Conservation (phyloP, 2,888 invertebrate species). For the Itoplectis maculator region DNA sequence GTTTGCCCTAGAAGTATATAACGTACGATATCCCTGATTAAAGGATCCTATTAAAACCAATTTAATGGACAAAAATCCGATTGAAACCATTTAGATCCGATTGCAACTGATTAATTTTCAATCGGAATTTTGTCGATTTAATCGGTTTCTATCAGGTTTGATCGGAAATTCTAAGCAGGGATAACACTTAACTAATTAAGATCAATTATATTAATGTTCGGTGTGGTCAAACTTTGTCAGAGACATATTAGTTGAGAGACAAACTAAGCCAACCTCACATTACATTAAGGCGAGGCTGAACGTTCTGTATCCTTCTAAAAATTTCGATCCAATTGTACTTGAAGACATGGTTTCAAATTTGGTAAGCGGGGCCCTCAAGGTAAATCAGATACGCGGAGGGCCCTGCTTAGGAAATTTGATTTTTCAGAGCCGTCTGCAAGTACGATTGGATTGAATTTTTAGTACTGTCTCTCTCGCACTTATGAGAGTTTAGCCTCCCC, state of each 20-base stretch:
- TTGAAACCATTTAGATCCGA: too few relatives aligned
- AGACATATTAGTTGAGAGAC: background rate
- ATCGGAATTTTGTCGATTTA: too few relatives aligned
- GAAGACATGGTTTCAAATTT: background rate
- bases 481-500: too few relatives aligned
- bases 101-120: too few relatives aligned
- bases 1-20: background rate
- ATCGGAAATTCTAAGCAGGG: too few relatives aligned
- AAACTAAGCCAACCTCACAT: background rate
- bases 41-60: too few relatives aligned
- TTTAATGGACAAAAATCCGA: too few relatives aligned
- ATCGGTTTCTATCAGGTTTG: too few relatives aligned
- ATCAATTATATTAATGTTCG: conserved; percentile 1
- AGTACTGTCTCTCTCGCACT: background rate
- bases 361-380: background rate
- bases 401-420: background rate
- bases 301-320: background rate
- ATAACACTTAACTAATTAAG: background rate
- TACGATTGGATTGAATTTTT: conserved; percentile 1
- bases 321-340: background rate
- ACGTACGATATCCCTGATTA: background rate
- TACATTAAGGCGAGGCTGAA: conserved; percentile 1
- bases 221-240: background rate
- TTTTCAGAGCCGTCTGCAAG: background rate
- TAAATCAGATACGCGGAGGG: background rate